phyloP scores from a whole-genome alignment of 2,888 invertebrate species.

The Hyles lineata region DNA sequence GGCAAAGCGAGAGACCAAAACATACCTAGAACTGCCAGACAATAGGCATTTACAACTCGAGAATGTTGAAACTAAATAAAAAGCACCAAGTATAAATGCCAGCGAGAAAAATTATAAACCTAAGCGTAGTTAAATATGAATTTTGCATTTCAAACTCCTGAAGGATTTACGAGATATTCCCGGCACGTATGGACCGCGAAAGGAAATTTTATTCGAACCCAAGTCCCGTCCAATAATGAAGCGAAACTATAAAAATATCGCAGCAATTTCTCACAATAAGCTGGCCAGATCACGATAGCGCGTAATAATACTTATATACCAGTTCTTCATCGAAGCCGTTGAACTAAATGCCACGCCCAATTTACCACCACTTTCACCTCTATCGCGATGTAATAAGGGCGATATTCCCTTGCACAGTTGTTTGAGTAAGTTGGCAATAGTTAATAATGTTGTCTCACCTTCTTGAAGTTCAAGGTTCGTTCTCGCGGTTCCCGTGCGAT shows the following conservation, averaged over 20 bases:
- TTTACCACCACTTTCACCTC: slow-evolving; percentile 34
- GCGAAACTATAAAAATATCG: slow-evolving; percentile 8
- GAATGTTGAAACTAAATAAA: too few relatives aligned
- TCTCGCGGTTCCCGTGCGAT: slow-evolving; percentile 17
- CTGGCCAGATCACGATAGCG: slow-evolving; percentile 9
- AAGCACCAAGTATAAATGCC: too few relatives aligned
- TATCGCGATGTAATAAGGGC: slow-evolving; percentile 25
- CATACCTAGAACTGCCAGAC: too few relatives aligned
- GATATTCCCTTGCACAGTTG: slow-evolving; percentile 34
- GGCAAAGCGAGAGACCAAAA: too few relatives aligned
- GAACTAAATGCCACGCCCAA: slow-evolving; percentile 3
- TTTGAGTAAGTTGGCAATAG: slow-evolving; percentile 27
- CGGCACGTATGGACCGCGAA: too few relatives aligned
- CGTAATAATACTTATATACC: slow-evolving; percentile 44
- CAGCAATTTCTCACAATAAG: slow-evolving; percentile 13
- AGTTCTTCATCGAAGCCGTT: slow-evolving; percentile 57
- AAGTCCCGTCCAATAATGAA: neutral
- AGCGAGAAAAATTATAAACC: too few relatives aligned
- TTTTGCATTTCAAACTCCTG: too few relatives aligned
- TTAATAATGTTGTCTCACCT: slow-evolving; percentile 45
- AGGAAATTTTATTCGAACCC: too few relatives aligned
- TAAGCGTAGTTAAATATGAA: too few relatives aligned
- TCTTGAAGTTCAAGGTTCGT: slow-evolving; percentile 62
- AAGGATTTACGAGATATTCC: too few relatives aligned
- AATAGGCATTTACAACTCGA: too few relatives aligned